These are phyloP conservation scores for Apamea sordens DNA, from an alignment of 2,888 invertebrate species.

Conservation along the genomic window DNA sequence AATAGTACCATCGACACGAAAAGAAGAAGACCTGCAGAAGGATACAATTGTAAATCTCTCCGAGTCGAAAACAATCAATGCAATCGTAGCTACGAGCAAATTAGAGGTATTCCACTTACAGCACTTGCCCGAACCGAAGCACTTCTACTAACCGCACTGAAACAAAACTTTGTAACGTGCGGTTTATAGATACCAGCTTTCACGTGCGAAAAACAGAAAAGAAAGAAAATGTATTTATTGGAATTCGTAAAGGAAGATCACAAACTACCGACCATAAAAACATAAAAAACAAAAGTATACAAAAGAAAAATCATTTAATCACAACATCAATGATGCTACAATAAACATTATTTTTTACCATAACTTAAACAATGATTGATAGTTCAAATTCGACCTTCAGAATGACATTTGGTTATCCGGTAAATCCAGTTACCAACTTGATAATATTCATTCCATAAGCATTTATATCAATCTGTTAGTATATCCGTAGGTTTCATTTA, in stretches of 20 bases:
- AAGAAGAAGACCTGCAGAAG: neutral
- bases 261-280: neutral
- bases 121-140: no score
- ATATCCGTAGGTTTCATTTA: neutral
- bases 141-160: no score
- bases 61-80: neutral
- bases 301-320: neutral
- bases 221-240: neutral
- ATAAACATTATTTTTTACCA: conserved; percentile 9
- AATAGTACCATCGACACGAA: neutral
- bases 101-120: neutral
- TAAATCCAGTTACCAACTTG: conserved; percentile 39
- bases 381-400: conserved; percentile 20
- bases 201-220: neutral
- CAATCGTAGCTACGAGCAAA: neutral
- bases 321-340: neutral
- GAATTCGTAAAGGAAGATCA: no score
- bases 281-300: no score
- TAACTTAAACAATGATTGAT: conserved; percentile 22
- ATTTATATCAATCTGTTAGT: neutral
- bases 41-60: neutral
- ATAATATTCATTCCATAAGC: conserved; percentile 24
- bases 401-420: conserved; percentile 37
- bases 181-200: neutral
- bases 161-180: no score